phyloP scores from a whole-genome alignment of 2,113 vertebrate species.

The Myiozetetes cayanensis region DNA sequence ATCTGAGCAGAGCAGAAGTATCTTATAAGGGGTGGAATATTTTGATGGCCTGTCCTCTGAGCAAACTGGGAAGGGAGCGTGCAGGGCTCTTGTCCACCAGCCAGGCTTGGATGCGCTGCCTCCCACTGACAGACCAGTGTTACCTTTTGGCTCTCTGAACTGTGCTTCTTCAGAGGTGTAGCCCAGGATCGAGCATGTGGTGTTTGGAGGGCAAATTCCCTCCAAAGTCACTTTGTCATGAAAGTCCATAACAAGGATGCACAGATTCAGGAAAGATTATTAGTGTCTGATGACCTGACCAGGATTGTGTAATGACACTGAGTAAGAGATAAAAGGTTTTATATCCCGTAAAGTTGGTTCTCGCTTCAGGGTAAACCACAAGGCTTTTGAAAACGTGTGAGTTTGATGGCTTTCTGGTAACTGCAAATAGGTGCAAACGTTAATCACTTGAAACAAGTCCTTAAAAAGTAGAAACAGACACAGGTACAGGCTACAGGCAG shows the following conservation, averaged over 20 bases:
- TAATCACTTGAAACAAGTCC: neutral
- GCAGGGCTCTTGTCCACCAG: neutral
- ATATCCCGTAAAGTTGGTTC: neutral
- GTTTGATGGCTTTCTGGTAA: neutral
- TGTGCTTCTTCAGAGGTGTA: neutral
- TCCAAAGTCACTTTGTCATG: neutral
- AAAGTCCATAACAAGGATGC: neutral
- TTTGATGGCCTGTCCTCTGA: neutral
- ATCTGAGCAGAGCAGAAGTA: neutral
- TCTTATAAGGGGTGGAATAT: neutral
- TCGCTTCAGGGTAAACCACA: neutral
- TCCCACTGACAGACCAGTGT: neutral
- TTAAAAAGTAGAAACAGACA: constrained; percentile 8
- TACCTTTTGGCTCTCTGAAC: neutral
- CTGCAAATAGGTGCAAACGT: neutral
- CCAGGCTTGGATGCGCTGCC: neutral
- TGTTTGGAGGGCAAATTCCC: neutral
- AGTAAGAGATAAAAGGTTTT: constrained; percentile 12
- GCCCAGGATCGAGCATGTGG: rapidly evolving
- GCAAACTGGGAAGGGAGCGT: neutral
- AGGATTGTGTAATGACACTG: constrained; percentile 5
- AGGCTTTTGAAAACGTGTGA: neutral
- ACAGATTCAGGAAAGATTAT: neutral
- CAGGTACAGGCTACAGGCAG: neutral
- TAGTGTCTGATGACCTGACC: neutral